Conservation (phyloP, 2,113 vertebrate species). For the Phasianus colchicus region DNA sequence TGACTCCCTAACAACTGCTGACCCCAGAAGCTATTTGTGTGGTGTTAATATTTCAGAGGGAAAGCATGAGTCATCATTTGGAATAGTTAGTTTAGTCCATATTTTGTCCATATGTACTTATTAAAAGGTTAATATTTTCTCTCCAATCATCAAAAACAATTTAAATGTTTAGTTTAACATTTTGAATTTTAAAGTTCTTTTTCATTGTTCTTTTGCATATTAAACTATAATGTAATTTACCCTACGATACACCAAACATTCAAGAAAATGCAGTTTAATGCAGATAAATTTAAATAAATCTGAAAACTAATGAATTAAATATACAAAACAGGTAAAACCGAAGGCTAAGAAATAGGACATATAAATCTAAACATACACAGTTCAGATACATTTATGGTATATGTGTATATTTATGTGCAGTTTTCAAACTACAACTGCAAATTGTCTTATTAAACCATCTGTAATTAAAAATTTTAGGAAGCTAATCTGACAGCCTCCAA, state of each 20-base stretch:
- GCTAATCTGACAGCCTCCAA: not conserved
- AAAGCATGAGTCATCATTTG: fast-evolving
- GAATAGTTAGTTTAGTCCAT: not conserved
- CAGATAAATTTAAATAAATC: not conserved
- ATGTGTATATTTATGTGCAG: not conserved
- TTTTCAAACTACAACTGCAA: not conserved
- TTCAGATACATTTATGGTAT: not conserved
- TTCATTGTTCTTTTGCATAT: not conserved
- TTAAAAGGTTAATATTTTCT: not conserved
- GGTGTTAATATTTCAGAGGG: not conserved
- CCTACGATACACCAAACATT: not conserved
- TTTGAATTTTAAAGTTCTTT: not conserved
- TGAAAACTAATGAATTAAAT: not conserved
- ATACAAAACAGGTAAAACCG: not conserved
- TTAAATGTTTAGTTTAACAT: not conserved
- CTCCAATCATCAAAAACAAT: not conserved
- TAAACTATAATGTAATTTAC: not conserved
- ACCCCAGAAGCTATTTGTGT: not conserved
- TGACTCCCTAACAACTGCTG: not conserved
- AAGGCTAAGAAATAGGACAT: not conserved
- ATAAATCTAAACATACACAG: not conserved
- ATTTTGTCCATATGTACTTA: not conserved
- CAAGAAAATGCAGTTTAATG: not conserved
- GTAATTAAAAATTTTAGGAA: not conserved
- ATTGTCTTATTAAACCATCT: not conserved